Percentiles rank a stretch among this genome's conserved stretches.
These are phyloP conservation scores for Parapristionchus giblindavisi DNA, from an alignment of 2,888 invertebrate genomes.

Conservation along the genomic window DNA sequence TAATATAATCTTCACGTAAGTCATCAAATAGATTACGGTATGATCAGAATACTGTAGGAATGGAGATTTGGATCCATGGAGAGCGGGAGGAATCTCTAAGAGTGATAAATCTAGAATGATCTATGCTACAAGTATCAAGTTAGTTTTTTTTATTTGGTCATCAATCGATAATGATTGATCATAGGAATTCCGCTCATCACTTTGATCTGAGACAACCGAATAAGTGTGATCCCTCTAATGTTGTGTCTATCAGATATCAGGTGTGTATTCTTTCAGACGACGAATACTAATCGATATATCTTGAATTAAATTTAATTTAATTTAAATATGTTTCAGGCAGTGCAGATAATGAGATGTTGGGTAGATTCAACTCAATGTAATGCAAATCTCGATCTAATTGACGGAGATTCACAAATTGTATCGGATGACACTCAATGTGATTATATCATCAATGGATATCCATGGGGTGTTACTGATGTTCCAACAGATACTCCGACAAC, in stretches of 20 bases:
- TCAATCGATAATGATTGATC: conserved; percentile 14
- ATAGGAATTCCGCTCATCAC: conserved; percentile 67
- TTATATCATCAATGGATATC: conserved; percentile 25
- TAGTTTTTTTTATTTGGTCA: background rate
- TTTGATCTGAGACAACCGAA: conserved; percentile 67
- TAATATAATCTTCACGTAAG: conserved; percentile 60
- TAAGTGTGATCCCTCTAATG: conserved; percentile 62
- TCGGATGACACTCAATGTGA: background rate
- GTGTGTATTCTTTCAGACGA: conserved; percentile 21
- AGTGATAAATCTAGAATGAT: conserved; percentile 43
- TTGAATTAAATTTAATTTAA: background rate
- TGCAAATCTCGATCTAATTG: conserved; percentile 18
- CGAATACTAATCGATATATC: background rate
- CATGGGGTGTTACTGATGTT: conserved; percentile 8
- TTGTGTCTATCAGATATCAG: conserved; percentile 54
- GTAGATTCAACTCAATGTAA: conserved; percentile 6
- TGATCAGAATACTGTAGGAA: conserved; percentile 68
- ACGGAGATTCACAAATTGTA: background rate
- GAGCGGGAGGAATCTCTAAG: conserved; percentile 70
- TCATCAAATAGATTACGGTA: background rate
- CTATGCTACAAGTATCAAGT: conserved; percentile 46
- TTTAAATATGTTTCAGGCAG: conserved; percentile 32
- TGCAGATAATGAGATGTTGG: conserved; percentile 21
- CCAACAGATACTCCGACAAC: background rate
- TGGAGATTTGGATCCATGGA: conserved; percentile 73